A percentile compares a stretch with the other conserved stretches of the same genome.
Evolutionary conservation across 1,140 invertebrate species (phyloP).

Genomic region (Copidosoma floridanum): DNA sequence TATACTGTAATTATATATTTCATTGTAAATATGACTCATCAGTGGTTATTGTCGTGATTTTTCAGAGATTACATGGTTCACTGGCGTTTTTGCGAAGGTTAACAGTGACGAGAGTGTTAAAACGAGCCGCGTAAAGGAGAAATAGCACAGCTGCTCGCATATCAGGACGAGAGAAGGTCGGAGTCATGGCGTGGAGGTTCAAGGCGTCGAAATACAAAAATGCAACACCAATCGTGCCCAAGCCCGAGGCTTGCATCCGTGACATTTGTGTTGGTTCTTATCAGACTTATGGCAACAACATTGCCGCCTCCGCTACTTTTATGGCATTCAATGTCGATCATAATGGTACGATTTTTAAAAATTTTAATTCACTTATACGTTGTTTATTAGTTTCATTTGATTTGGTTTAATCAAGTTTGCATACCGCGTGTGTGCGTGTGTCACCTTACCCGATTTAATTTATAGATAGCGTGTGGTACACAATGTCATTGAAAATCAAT

Average conservation of each 20-base stretch:
- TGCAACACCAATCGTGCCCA: constrained; percentile 88
- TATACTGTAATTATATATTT: not conserved
- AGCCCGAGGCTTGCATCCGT: constrained; percentile 85
- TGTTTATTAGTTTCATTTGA: not conserved
- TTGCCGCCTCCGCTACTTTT: constrained; percentile 86
- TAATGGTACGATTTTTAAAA: no score
- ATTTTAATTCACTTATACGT: not conserved
- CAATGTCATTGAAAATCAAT: no score
- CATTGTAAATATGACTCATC: not conserved
- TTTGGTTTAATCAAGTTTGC: no score
- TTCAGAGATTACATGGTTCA: constrained; percentile 53
- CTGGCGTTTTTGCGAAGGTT: constrained; percentile 11
- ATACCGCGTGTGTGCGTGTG: no score
- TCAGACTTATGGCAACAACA: constrained; percentile 91
- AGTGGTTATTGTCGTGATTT: not conserved
- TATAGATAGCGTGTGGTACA: no score
- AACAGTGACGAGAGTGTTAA: no score
- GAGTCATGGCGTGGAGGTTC: constrained; percentile 88
- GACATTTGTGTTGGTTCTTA: constrained; percentile 88
- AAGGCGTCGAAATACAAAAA: constrained; percentile 97
- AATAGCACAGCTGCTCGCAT: no score
- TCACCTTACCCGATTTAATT: no score
- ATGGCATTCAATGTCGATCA: constrained; percentile 93
- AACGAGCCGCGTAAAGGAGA: no score
- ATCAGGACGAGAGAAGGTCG: constrained; percentile 30